phyloP scores from a whole-genome alignment of 2,888 invertebrate species.

The Leptinotarsa peninsularis region DNA sequence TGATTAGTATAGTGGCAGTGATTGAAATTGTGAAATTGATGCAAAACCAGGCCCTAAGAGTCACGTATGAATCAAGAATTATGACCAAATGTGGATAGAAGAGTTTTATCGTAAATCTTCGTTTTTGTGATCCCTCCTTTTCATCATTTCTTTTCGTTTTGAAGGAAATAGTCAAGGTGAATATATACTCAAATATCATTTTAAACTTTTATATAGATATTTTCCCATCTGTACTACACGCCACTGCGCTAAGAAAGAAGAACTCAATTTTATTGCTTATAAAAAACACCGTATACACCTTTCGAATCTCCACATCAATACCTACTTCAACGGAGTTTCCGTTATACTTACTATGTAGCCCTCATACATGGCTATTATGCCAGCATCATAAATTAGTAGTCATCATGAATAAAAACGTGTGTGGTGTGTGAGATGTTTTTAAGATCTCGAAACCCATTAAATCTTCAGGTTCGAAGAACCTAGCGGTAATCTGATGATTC shows the following conservation, averaged over 20 bases:
- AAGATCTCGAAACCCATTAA: constrained; percentile 15
- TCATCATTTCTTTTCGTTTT: too few species aligned
- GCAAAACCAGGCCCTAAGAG: too few species aligned
- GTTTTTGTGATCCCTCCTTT: too few species aligned
- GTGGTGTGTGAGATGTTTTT: constrained; percentile 19
- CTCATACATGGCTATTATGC: neutral
- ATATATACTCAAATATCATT: too few species aligned
- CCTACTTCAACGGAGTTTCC: neutral
- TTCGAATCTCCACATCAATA: constrained; percentile 8
- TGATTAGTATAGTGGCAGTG: too few species aligned
- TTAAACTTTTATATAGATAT: too few species aligned
- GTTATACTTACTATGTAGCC: constrained; percentile 6
- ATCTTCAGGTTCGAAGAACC: constrained; percentile 33
- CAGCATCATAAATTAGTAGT: constrained; percentile 3
- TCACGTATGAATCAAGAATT: too few species aligned
- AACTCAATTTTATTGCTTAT: constrained; percentile 1
- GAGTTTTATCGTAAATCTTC: too few species aligned
- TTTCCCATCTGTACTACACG: neutral
- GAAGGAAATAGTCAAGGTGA: too few species aligned
- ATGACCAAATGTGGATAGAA: too few species aligned
- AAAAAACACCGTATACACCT: constrained; percentile 9
- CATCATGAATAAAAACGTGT: constrained; percentile 2
- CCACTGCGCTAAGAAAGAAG: neutral
- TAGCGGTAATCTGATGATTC: constrained; percentile 35
- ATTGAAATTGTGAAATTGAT: too few species aligned